Evolutionary conservation across 2,888 invertebrate species (phyloP), one percentile per base, ranked within the genome.

Genomic region (Xanthia icteritia): DNA sequence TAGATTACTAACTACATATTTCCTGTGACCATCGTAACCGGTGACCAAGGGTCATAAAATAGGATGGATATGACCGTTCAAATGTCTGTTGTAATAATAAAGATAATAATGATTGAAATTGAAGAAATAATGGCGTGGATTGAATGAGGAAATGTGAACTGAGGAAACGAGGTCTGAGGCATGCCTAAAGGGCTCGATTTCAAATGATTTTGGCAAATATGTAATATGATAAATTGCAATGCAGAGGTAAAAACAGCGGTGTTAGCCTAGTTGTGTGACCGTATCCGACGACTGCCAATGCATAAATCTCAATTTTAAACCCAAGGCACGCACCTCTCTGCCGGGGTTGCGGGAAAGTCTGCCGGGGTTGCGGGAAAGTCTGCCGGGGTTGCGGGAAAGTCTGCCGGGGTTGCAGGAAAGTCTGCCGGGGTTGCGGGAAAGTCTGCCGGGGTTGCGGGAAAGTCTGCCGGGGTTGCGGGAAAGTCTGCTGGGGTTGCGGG

Each of bases 11-110:
- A 81, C 74, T 81, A 64, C n/a, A 69, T 20, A 27, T 58, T 70
- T 82, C 82, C 82, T 84, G 81, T 75, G 31, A 58, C 31, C n/a
- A 71, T 64, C 60, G 54, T 70, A 63, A 45, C 8, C 23, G 58
- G 56, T 74, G 61, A 67, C 73, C 70, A 70, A 83, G 66, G 80
- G 80, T 15, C 80, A 81, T 81, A 81, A 81, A 81, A 42, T 48
- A 58, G 69, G 48, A 83, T 77, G 69, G 66, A 81, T 56, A 78
- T 65, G 56, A 27, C n/a, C 63, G 69, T 48, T 60, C 17, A 6
- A 42, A 68, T 45, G 42, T 27, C 6, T 54, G 20, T 39, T 63
- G 39, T 42, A 23, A 31, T 51, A 23, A 17, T 17, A n/a, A 13
- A 31, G 20, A 9, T 15, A 20, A 9, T 15, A n/a, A 20, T 6